Conservation (phyloP, 2,113 vertebrate species). For the Vombatus ursinus region DNA sequence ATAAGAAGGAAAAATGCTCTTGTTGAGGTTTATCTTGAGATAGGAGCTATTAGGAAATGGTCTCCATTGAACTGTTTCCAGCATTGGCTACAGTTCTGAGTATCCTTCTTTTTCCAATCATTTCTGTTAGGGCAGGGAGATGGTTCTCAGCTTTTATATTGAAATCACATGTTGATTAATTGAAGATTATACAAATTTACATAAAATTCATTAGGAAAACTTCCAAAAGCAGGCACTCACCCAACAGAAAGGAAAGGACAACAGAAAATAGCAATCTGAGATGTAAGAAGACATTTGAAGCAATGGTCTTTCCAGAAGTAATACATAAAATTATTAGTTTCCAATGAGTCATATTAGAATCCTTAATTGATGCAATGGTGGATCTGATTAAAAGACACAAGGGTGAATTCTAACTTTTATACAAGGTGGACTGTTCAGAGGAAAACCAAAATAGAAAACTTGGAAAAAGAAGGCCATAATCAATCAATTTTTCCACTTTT, state of each 20-base stretch:
- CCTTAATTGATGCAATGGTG: background rate
- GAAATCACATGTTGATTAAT: constrained; percentile 57
- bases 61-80: constrained; percentile 43
- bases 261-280: background rate
- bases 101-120: constrained; percentile 41
- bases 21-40: background rate
- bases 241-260: constrained; percentile 11
- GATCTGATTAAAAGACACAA: constrained; percentile 46
- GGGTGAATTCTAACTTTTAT: constrained; percentile 16
- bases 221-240: background rate
- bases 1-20: background rate
- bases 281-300: background rate
- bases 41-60: background rate
- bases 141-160: constrained; percentile 38
- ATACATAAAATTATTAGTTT: constrained; percentile 9
- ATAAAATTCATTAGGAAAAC: background rate
- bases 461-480: background rate
- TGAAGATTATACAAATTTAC: background rate
- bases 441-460: background rate
- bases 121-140: constrained; percentile 9
- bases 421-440: background rate
- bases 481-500: background rate
- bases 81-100: constrained; percentile 38
- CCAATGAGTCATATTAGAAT: constrained; percentile 43
- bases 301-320: background rate